Conservation (phyloP, 2,113 vertebrate genomes). For the Corythoichthys intestinalis region DNA sequence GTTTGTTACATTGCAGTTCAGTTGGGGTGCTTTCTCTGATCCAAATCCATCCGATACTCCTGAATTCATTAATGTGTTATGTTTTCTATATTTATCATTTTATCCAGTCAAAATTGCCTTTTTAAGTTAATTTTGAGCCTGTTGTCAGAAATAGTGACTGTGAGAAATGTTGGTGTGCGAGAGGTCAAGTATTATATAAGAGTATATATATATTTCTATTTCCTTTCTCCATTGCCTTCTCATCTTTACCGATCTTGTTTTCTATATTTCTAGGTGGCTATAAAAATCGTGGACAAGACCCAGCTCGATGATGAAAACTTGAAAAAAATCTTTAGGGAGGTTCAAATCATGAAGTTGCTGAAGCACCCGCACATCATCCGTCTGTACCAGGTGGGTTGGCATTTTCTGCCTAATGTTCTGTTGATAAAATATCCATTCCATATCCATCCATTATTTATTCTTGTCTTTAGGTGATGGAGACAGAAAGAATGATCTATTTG, state of each 20-base stretch:
- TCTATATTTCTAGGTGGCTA: conserved; percentile 82
- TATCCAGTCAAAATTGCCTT: no score
- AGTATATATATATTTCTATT: no score
- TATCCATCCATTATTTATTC: conserved; percentile 6
- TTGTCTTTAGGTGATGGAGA: conserved; percentile 92
- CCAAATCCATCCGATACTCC: no score
- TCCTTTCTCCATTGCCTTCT: conserved; percentile 3
- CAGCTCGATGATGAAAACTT: conserved; percentile 98
- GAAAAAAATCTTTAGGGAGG: conserved; percentile 98
- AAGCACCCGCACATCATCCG: conserved; percentile 97
- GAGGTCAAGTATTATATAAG: no score
- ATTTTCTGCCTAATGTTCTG: conserved; percentile 30
- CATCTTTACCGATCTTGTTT: conserved; percentile 8
- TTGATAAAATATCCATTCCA: conserved; percentile 34
- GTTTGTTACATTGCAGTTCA: no score
- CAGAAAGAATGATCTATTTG: conserved; percentile 96
- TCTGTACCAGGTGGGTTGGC: conserved; percentile 85
- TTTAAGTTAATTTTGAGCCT: no score
- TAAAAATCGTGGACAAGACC: conserved; percentile 98
- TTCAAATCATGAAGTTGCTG: conserved; percentile 99
- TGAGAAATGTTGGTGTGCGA: no score
- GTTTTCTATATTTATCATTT: no score
- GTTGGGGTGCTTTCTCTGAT: no score
- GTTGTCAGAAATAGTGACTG: no score
- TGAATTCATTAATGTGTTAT: no score